phyloP scores from a whole-genome alignment of 92 coral and sea anemone species.

The Siderastrea siderea region DNA sequence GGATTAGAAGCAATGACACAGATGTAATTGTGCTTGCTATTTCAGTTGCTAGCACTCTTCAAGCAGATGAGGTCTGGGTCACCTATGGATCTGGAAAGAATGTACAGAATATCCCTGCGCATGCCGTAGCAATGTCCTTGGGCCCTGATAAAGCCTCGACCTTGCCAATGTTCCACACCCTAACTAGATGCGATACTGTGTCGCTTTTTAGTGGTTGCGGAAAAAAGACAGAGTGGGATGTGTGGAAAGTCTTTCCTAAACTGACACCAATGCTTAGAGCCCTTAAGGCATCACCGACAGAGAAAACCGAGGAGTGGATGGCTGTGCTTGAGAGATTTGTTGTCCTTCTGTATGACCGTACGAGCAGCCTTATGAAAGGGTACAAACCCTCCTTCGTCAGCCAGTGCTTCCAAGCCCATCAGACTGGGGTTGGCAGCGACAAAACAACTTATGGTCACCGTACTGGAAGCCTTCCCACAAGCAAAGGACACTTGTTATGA shows the following conservation, averaged over 20 bases:
- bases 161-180: conserved; percentile 77
- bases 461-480: background rate
- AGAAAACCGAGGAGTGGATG: conserved; percentile 37
- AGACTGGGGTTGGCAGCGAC: background rate
- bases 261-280: conserved; percentile 53
- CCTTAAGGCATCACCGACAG: conserved; percentile 55
- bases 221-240: conserved; percentile 74
- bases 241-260: conserved; percentile 62
- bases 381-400: conserved; percentile 5
- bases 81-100: conserved; percentile 67
- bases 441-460: background rate
- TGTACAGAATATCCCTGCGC: conserved; percentile 34
- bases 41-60: conserved; percentile 62
- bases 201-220: conserved; percentile 70
- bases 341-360: background rate
- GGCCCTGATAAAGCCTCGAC: conserved; percentile 63
- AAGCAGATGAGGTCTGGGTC: conserved; percentile 65
- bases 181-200: conserved; percentile 80
- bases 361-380: background rate
- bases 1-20: conserved; percentile 71
- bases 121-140: conserved; percentile 61
- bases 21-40: conserved; percentile 77
- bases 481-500: background rate
- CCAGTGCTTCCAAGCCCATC: conserved; percentile 8
- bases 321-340: conserved; percentile 11